Percentiles rank a stretch among this genome's conserved stretches.
Evolutionary conservation across 2,888 invertebrate species (phyloP).

Genomic region (Hoplodrina ambigua): DNA sequence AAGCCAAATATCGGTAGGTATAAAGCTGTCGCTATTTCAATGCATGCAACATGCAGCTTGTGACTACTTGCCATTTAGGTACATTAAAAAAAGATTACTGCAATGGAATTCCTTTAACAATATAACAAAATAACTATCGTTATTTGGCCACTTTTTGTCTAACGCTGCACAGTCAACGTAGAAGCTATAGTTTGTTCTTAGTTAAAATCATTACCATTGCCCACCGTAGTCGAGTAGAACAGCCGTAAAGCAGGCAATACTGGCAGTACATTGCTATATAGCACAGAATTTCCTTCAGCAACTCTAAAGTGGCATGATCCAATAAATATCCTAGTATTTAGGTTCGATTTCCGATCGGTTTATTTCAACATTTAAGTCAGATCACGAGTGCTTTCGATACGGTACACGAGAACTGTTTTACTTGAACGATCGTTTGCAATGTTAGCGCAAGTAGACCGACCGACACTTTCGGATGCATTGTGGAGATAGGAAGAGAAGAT

Average conservation of each 20-base stretch:
- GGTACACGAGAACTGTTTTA: constrained; percentile 88
- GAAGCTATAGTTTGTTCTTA: constrained; percentile 34
- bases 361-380: constrained; percentile 78
- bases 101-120: too few relatives aligned
- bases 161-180: background rate
- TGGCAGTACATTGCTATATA: constrained; percentile 54
- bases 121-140: too few relatives aligned
- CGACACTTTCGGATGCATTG: constrained; percentile 66
- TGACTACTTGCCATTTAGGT: too few relatives aligned
- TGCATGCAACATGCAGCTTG: too few relatives aligned
- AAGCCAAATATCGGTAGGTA: too few relatives aligned
- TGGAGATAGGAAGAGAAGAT: constrained; percentile 64
- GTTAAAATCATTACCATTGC: constrained; percentile 44
- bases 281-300: constrained; percentile 59
- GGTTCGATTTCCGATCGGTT: constrained; percentile 75
- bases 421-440: constrained; percentile 80
- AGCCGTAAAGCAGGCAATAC: constrained; percentile 51
- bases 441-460: constrained; percentile 70
- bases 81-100: too few relatives aligned
- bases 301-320: constrained; percentile 61
- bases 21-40: too few relatives aligned
- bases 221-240: constrained; percentile 36
- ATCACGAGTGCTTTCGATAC: constrained; percentile 82
- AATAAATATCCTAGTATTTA: constrained; percentile 69
- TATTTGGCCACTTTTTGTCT: too few relatives aligned